These are phyloP conservation scores for Macropis europaea DNA, from an alignment of 2,888 invertebrate genomes.

Conservation along the genomic window DNA sequence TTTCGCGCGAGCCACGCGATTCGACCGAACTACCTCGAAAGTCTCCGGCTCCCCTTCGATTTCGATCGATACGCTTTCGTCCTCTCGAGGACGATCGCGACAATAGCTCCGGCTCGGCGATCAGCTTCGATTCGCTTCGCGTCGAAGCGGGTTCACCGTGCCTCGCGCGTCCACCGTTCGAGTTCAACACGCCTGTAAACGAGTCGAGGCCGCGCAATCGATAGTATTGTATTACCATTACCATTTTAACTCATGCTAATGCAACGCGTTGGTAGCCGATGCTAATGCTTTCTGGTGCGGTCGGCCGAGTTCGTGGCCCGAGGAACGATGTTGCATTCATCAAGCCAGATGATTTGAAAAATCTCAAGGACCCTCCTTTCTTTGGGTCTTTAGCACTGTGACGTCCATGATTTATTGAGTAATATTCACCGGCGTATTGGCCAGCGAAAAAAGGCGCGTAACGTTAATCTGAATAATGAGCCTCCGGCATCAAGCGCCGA, in stretches of 20 bases:
- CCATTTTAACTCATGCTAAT: slow-evolving; percentile 62
- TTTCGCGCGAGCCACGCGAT: slow-evolving; percentile 60
- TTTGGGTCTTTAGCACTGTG: slow-evolving; percentile 67
- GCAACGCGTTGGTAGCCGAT: slow-evolving; percentile 58
- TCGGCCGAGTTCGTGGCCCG: slow-evolving; percentile 55
- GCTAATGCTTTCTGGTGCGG: slow-evolving; percentile 59
- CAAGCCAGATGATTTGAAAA: slow-evolving; percentile 66
- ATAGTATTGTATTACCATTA: slow-evolving; percentile 61
- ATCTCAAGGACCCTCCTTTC: slow-evolving; percentile 67
- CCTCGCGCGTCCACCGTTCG: slow-evolving; percentile 4
- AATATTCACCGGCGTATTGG: slow-evolving; percentile 66
- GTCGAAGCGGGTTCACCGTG: slow-evolving; percentile 3
- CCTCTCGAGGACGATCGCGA: neutral
- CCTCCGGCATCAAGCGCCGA: slow-evolving; percentile 64
- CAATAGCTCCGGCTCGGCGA: neutral
- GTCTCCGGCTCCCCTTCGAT: neutral
- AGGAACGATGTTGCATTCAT: slow-evolving; percentile 66
- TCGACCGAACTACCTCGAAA: slow-evolving; percentile 7
- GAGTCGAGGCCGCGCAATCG: slow-evolving; percentile 41
- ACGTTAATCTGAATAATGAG: slow-evolving; percentile 68
- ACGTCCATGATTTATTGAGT: slow-evolving; percentile 66
- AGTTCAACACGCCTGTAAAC: slow-evolving; percentile 36
- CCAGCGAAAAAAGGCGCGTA: slow-evolving; percentile 65
- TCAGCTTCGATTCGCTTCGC: neutral
- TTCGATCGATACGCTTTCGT: neutral